phyloP scores from a whole-genome alignment of 2,113 vertebrate species.

The Pseudopodoces humilis region DNA sequence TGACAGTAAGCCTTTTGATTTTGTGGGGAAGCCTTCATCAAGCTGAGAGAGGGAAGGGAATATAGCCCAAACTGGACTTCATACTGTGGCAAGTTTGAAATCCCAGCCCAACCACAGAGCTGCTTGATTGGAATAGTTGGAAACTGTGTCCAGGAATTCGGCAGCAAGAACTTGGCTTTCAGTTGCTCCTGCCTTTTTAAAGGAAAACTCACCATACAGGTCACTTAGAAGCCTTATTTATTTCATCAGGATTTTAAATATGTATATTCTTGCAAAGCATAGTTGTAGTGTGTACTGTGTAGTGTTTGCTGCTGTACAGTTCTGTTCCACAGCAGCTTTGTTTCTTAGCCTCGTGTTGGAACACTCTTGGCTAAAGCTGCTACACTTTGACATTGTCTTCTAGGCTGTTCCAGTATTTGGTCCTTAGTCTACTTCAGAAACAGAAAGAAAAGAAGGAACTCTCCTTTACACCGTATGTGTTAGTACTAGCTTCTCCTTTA shows the following conservation, averaged over 20 bases:
- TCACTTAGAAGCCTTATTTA: slow-evolving; percentile 59
- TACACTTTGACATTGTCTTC: not conserved
- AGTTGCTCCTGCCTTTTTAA: slow-evolving; percentile 70
- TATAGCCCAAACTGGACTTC: slow-evolving; percentile 84
- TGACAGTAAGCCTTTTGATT: slow-evolving; percentile 90
- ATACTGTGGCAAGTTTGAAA: slow-evolving; percentile 86
- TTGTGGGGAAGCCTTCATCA: slow-evolving; percentile 81
- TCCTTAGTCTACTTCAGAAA: not conserved
- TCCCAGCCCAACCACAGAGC: slow-evolving; percentile 84
- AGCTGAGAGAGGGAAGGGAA: slow-evolving; percentile 84
- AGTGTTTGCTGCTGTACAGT: not conserved
- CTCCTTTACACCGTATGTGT: not conserved
- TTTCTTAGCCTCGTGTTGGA: not conserved
- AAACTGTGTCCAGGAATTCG: slow-evolving; percentile 81
- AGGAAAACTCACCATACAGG: slow-evolving; percentile 42
- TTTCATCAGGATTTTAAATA: slow-evolving; percentile 46
- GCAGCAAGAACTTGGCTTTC: slow-evolving; percentile 74
- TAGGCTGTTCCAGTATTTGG: not conserved
- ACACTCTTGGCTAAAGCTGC: not conserved
- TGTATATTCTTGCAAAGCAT: not conserved
- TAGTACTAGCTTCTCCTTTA: not conserved
- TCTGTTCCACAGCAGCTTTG: not conserved
- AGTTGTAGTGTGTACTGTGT: not conserved
- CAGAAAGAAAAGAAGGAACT: not conserved
- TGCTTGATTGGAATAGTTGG: slow-evolving; percentile 83